Base-by-base conservation (phyloP, 2,888 invertebrate species). In the Eilema sororculum region DNA sequence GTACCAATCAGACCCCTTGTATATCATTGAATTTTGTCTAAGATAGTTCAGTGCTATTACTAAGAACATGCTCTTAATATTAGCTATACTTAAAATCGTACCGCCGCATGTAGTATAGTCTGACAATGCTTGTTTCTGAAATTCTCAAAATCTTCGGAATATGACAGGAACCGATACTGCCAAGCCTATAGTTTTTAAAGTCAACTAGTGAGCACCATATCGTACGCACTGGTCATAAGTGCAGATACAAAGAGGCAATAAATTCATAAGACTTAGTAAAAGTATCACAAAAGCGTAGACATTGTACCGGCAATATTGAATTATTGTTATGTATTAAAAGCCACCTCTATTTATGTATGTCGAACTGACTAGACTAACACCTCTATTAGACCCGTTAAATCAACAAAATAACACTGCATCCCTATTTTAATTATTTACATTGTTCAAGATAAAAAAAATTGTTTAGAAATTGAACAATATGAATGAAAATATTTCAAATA, bases 401-500 rank as follows among this genome's bases (percentile, higher is more conserved):
- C 24, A 24, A 57, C 22, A 46, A 46, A 46, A 20, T 20, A 20
- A 20, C 20, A 22, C 57, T 58, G 13, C 12, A 25, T 58, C 25
- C 13, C 30, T 28, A 6, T n/a, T 20, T 8, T 13, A 0, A 16
- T 64, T 30, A 8, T 52, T 30, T 16, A 16, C 2, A 62, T 22
- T 0, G 6, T n/a, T 20, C 12, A 37, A 2, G 22, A 13, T 37
- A 6, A 71, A 28, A 28, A 28, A 77, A 64, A 67, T 68, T 70
- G 64, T 69, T 80, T 73, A 72, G 46, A 46, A 59, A 60, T 16
- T 56, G 24, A 59, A 52, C 25, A 61, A 24, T 69, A 67, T 67
- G 41, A 68, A 58, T n/a, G 52, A 78, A 77, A 30, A 56, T 57
- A 75, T 78, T 69, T 76, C 81, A 79, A 81, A 71, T 84, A 81